Base-by-base conservation (phyloP, 2,113 vertebrate species). In the Heloderma charlesbogerti region DNA sequence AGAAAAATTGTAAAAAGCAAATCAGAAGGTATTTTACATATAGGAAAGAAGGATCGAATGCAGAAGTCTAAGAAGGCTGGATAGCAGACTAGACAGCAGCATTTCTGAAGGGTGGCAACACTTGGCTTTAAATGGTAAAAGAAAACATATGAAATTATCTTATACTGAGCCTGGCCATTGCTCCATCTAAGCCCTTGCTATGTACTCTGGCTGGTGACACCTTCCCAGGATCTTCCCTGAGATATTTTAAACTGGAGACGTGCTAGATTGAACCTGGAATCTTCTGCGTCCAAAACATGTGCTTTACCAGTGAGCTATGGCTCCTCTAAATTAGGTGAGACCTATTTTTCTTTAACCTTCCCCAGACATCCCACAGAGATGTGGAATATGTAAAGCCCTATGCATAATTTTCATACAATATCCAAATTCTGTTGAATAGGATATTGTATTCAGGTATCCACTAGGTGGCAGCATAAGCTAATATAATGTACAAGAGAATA, bases 381-480 rank as follows among this genome's bases (percentile, higher is more conserved):
- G 6, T 40, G 63, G 37, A 43, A 67, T 31, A 80, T 31, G 1
- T 40, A 45, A 29, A n/a, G 15, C 40, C 27, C 31, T 20, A 4
- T 57, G 29, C 5, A 54, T 20, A 25, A 18, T 75, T 40, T 75
- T 40, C 37, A 57, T n/a, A 29, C 60, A 87, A 48, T 86, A 6
- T 1, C 0, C 1, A 31, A 86, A 85, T 31, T 13, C 60, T 87
- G 31, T 18, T 88, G 63, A 69, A 43, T 3, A 60, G 2, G n/a
- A 66, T 81, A 25, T 43, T 34, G 48, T 25, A 88, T 90, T 12
- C 16, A 67, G 15, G 2, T 51, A 54, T 48, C 95, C 96, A 95
- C 92, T 94, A 98, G 97, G 96, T 97, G 97, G 96, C 95, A 95
- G 88, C 82, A 95, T 75, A 95, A 93, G 89, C 86, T 95, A 94